Conservation (phyloP, 2,113 vertebrate genomes). For the Apteryx mantelli region DNA sequence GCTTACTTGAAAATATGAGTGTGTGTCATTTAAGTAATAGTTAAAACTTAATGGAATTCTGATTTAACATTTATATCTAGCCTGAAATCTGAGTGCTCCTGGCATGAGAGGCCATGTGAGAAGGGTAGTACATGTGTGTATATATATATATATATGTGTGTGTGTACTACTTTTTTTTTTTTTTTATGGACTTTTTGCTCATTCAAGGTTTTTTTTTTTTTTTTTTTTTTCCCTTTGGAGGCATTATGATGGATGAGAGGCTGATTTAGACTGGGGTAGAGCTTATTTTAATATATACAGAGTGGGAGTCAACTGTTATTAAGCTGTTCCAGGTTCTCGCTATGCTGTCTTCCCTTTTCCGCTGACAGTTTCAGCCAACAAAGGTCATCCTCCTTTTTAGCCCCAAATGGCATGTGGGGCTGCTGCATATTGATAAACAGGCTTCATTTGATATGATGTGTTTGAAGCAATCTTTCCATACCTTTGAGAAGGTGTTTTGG, state of each 20-base stretch:
- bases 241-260: not conserved
- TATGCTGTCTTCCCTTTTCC: not conserved
- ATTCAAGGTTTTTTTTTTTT: not conserved
- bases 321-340: rapidly evolving
- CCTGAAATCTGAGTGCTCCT: not conserved
- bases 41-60: not conserved
- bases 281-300: not conserved
- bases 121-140: not conserved
- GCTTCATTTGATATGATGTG: not conserved
- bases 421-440: not conserved
- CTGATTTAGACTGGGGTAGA: not conserved
- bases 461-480: not conserved
- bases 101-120: not conserved
- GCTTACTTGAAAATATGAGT: not conserved
- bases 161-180: not conserved
- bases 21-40: not conserved
- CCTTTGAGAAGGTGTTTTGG: not conserved
- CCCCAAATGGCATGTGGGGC: not conserved
- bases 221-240: not conserved
- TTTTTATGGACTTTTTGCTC: not conserved
- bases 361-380: not conserved
- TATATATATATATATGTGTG: too few relatives aligned
- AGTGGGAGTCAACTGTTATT: not conserved
- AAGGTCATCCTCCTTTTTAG: not conserved
- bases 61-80: not conserved